Percentiles rank a stretch among this genome's conserved stretches.
phyloP scores from a whole-genome alignment of 2,113 vertebrate genomes.

The Istiophorus platypterus region DNA sequence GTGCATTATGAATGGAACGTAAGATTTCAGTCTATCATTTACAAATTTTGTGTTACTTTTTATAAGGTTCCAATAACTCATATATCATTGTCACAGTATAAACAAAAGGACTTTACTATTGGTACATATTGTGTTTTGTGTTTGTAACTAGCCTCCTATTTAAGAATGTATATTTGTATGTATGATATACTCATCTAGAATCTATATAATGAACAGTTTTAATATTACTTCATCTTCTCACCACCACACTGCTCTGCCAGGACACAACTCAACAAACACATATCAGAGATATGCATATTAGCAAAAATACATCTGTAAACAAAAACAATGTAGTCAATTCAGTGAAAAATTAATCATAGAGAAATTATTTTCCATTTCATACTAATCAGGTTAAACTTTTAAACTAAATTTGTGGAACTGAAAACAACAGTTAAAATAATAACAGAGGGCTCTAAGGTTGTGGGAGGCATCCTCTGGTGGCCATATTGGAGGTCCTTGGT shows the following conservation, averaged over 20 bases:
- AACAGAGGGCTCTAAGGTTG: slow-evolving; percentile 38
- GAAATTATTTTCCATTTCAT: slow-evolving; percentile 18
- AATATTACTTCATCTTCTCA: slow-evolving; percentile 65
- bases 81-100: slow-evolving; percentile 71
- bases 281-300: slow-evolving; percentile 9
- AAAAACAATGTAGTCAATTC: slow-evolving; percentile 29
- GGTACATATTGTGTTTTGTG: slow-evolving; percentile 80
- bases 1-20: slow-evolving; percentile 60
- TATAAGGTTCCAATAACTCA: slow-evolving; percentile 76
- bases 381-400: slow-evolving; percentile 6
- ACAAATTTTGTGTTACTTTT: slow-evolving; percentile 78
- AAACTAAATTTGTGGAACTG: slow-evolving; percentile 44
- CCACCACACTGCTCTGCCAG: slow-evolving; percentile 46
- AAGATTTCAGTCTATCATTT: slow-evolving; percentile 74
- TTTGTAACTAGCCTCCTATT: slow-evolving; percentile 81
- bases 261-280: slow-evolving; percentile 28
- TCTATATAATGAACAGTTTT: slow-evolving; percentile 77
- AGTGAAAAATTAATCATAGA: neutral
- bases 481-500: slow-evolving; percentile 54
- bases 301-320: slow-evolving; percentile 21
- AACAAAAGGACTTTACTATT: slow-evolving; percentile 70
- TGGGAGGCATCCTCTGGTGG: slow-evolving; percentile 34
- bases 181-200: slow-evolving; percentile 79
- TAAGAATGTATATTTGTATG: slow-evolving; percentile 84
- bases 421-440: slow-evolving; percentile 4